Percentiles rank a stretch among this genome's conserved stretches.
These are phyloP conservation scores for Poeciliopsis turrubarensis DNA, from an alignment of 2,113 vertebrate genomes.

Conservation along the genomic window DNA sequence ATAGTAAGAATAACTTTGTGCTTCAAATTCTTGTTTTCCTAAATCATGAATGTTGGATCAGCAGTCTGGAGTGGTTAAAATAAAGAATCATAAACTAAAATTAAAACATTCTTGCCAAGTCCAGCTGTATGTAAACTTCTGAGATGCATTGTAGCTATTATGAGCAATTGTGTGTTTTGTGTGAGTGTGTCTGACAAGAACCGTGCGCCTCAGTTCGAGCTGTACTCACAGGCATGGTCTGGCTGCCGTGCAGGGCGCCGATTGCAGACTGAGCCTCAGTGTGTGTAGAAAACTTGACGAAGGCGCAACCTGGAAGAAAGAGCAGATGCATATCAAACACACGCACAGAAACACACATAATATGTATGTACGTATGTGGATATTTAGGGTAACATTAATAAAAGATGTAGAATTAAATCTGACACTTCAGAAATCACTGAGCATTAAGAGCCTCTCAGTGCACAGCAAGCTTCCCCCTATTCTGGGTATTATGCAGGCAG, in stretches of 20 bases:
- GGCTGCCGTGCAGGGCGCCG: slow-evolving; percentile 96
- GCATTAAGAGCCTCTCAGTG: slow-evolving; percentile 53
- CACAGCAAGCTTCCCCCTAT: slow-evolving; percentile 66
- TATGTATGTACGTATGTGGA: slow-evolving; percentile 13
- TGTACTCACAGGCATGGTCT: slow-evolving; percentile 98
- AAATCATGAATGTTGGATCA: neutral
- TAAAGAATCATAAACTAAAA: neutral
- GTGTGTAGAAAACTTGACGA: slow-evolving; percentile 98
- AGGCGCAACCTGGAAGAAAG: slow-evolving; percentile 91
- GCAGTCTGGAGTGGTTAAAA: neutral
- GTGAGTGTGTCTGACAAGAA: neutral
- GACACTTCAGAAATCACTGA: slow-evolving; percentile 58
- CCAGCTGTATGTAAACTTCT: neutral
- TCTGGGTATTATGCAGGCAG: slow-evolving; percentile 66
- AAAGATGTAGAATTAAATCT: slow-evolving; percentile 56
- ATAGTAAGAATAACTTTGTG: neutral
- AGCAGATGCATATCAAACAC: slow-evolving; percentile 35
- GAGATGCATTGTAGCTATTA: neutral
- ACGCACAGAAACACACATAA: neutral
- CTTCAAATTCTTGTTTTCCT: neutral
- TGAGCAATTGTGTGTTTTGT: neutral
- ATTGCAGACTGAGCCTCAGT: slow-evolving; percentile 98
- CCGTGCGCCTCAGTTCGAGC: neutral
- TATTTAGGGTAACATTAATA: slow-evolving; percentile 54
- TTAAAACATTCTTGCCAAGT: too few relatives aligned